Base-by-base conservation (phyloP, 92 coral and sea anemone genomes). In the Paramuricea clavata region DNA sequence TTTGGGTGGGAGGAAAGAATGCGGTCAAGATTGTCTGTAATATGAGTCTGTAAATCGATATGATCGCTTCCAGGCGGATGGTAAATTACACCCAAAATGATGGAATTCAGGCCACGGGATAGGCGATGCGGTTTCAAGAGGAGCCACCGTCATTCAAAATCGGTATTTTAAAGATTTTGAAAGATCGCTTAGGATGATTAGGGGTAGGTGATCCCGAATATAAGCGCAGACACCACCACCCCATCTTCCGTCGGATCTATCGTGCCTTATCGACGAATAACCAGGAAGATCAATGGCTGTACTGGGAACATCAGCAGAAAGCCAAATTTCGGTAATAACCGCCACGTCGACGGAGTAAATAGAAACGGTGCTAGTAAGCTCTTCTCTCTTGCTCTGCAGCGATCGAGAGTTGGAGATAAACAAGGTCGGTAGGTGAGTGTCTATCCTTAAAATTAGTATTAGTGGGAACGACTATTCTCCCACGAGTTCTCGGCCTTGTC, bases 71-170 rank as follows among this genome's bases (percentile, higher is more conserved):
- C 82, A 9, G 64, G 22, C 19, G 82, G 83, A 31, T 78, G 72
- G 72, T 78, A 78, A 42, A 78, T 12, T 11, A 78, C 39, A 6
- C 72, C 83, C n/a, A n/a, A n/a, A n/a, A n/a, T n/a, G n/a, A n/a
- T n/a, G n/a, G n/a, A n/a, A n/a, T n/a, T n/a, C n/a, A n/a, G n/a
- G n/a, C n/a, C n/a, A n/a, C n/a, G n/a, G n/a, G n/a, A n/a, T n/a
- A n/a, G n/a, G n/a, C n/a, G 83, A 17, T 78, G 83, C 15, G 83
- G 83, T 30, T 49, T 78, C 25, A 50, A 33, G 65, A 50, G 73
- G 36, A 50, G 73, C 73, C 72, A 50, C 13, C 1, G 34, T 31
- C 4, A 36, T 36, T 36, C 42, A 36, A 36, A 36, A 8, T 36
- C 42, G n/a, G n/a, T n/a, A n/a, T n/a, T n/a, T n/a, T n/a, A n/a